These are phyloP conservation scores for Pelagia noctiluca DNA, from an alignment of 30 jellyfish, hydroid and myxozoan genomes.

Conservation along the genomic window DNA sequence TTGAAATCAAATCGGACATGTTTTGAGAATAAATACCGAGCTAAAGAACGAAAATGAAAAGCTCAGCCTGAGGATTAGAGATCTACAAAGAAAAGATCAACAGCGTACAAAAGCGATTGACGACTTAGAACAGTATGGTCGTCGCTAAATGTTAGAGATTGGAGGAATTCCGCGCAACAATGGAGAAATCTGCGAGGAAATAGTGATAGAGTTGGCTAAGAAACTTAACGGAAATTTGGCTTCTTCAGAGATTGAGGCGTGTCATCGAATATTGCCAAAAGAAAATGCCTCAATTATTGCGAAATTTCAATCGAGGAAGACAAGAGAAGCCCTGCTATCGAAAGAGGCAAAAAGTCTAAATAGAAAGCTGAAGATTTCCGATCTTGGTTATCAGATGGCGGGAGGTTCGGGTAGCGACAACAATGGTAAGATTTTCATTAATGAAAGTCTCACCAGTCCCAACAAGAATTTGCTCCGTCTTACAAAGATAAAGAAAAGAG, in stretches of 20 bases:
- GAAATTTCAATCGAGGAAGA: background rate
- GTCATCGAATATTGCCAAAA: conserved; percentile 3
- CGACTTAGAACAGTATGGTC: conserved; percentile 8
- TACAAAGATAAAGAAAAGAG: background rate
- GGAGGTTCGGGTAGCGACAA: background rate
- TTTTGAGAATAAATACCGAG: background rate
- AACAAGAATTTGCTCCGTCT: background rate
- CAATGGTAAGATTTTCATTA: background rate
- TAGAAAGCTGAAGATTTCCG: background rate
- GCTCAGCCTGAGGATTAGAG: background rate
- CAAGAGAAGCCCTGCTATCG: background rate
- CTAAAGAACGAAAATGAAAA: background rate
- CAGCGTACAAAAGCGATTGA: background rate
- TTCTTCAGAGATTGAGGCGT: background rate
- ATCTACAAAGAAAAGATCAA: background rate
- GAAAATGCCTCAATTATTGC: background rate
- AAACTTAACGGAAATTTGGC: background rate
- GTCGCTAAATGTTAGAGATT: background rate
- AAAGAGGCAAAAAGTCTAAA: background rate
- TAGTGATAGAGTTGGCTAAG: background rate
- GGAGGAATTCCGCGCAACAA: conserved; percentile 6
- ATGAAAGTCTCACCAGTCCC: background rate
- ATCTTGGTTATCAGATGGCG: background rate
- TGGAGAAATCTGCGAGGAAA: background rate
- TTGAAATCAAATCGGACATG: background rate